Evolutionary conservation across 2,113 vertebrate genomes (phyloP).

Genomic region (Melanocharis versteri): DNA sequence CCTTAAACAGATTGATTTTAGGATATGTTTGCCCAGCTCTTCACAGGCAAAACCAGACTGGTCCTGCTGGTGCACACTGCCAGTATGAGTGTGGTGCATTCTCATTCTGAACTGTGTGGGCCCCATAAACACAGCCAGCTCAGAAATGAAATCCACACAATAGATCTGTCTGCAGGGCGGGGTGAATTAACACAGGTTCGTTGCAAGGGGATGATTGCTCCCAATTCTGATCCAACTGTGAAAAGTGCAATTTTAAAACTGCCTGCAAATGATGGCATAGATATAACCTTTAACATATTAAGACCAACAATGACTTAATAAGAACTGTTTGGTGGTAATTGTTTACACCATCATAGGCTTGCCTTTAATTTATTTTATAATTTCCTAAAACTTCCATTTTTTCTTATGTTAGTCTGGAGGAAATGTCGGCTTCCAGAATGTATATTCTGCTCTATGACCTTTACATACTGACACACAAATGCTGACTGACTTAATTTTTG

Average conservation of each 20-base stretch:
- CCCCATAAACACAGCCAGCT: background rate
- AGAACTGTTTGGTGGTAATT: background rate
- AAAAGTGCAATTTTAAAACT: background rate
- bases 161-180: background rate
- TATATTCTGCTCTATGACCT: background rate
- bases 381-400: background rate
- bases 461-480: background rate
- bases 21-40: background rate
- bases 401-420: background rate
- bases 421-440: background rate
- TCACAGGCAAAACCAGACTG: background rate
- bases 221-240: background rate
- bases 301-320: background rate
- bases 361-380: background rate
- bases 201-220: background rate
- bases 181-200: background rate
- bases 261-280: background rate
- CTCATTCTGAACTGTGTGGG: fast-evolving
- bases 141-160: background rate
- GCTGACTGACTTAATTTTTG: background rate
- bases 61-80: background rate
- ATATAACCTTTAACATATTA: background rate
- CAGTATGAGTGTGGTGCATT: background rate
- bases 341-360: background rate
- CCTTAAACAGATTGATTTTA: background rate